Base-by-base conservation (phyloP, 2,888 invertebrate genomes). In the Agrilus mali region DNA sequence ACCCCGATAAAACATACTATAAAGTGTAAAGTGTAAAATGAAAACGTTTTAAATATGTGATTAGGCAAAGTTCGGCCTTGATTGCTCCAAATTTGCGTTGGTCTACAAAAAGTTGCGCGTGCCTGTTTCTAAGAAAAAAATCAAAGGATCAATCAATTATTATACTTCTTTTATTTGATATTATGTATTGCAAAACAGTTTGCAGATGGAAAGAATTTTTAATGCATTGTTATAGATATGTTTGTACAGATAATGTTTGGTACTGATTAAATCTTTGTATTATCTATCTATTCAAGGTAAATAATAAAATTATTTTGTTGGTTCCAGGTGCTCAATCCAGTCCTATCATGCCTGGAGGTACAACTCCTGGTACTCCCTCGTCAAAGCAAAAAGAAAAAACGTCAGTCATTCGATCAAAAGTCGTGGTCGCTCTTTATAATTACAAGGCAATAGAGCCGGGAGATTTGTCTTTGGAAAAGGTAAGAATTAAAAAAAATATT, bases 391-490 rank as follows among this genome's bases (percentile, higher is more conserved):
- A 86, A 77, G 82, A 82, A 59, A 84, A 80, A 66, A 57, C 68
- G 46, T 27, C 27, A 10, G 65, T 72, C 58, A 71, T 73, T 55
- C 77, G 83, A 67, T 74, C 78, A 49, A 88, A 86, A 71, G 75
- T 86, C 44, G 92, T 92, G 42, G 87, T 92, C 53, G 90, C 90
- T 39, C 71, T 92, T 35, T 92, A 90, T 69, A 86, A 88, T 51
- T 92, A 90, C 64, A 86, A 86, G 69, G 90, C 92, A 39, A 87
- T 88, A 55, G 90, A 89, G 72, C 80, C 77, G 48, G 90, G 89
- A 40, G 90, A 92, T 69, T 73, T 92, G 49, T 86, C 89, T 17
- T 71, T 92, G 54, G 87, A 87, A 67, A 89, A 89, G 80, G 57
- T 57, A 49, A 44, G 41, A 31, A 17, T 13, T 10, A 32, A 20